Base-by-base conservation (phyloP, 2,888 invertebrate species). In the Philhelius pedissequus region DNA sequence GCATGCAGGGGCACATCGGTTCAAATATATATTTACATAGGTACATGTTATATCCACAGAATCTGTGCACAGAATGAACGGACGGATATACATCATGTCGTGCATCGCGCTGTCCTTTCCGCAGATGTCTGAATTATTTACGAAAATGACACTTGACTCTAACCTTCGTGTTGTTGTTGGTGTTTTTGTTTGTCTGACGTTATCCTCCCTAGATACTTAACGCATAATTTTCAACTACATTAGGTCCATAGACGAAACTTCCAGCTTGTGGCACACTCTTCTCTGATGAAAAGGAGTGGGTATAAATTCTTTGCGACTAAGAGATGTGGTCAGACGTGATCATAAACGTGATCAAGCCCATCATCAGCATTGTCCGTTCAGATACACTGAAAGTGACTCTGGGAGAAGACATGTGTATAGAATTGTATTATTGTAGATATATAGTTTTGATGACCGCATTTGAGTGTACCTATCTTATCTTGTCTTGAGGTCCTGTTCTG, bases 71-170 rank as follows among this genome's bases (percentile, higher is more conserved):
- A 48, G 48, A 64, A 45, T 45, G 11, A 27, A 40, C 48, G 15
- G 40, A 20, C 18, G 9, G 22, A 3, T 20, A 43, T 30, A 58
- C 48, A 45, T 8, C 56, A 58, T 74, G 62, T 8, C 56, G 66
- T 74, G 62, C 69, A 45, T 74, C 48, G 40, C 8, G 64, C 69
- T 43, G 58, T 78, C 74, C 68, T 79, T 48, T 54, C 62, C 38
- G 25, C 76, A 79, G 86, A 87, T 86, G 79, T 87, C 86, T 86
- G 87, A 86, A 86, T 87, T 87, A 87, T 87, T 87, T 87, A 86
- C 87, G 78, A 86, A 87, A 87, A 87, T 87, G 87, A 87, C 87
- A 87, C 87, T 87, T 87, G 87, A 87, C 87, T 87, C 87, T 87
- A 82, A 87, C 87, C 87, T 87, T 83, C 62, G 82, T 64, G 64